Evolutionary conservation across 2,113 vertebrate species (phyloP).

Genomic region (Gymnobelideus leadbeateri): DNA sequence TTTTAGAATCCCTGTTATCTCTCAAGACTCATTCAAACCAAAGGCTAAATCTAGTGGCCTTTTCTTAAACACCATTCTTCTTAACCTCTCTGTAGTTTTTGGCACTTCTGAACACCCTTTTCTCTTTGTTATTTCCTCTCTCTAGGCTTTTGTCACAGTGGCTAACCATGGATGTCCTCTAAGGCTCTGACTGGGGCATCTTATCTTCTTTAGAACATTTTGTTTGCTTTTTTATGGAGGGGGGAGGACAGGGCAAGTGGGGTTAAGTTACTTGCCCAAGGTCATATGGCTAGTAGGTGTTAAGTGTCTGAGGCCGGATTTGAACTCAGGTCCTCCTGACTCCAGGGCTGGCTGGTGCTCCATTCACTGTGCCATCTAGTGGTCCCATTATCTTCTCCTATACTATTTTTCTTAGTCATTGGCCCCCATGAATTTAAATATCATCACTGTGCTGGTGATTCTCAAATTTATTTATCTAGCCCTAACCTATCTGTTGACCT

Average conservation of each 20-base stretch:
- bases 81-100: neutral
- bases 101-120: neutral
- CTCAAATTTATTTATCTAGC: neutral
- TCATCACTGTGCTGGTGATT: neutral
- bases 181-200: neutral
- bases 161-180: neutral
- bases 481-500: neutral
- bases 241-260: no score
- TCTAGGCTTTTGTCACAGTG: neutral
- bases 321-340: no score
- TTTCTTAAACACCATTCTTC: neutral
- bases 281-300: no score
- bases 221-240: no score
- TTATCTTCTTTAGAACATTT: neutral
- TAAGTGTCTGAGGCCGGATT: no score
- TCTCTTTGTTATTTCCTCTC: neutral
- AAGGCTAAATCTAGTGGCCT: neutral
- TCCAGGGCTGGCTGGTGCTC: no score
- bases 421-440: neutral
- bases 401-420: neutral
- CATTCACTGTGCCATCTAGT: no score
- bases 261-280: no score
- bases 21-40: neutral
- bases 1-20: no score
- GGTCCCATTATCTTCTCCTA: no score